Percentiles rank a stretch among this genome's conserved stretches.
phyloP scores from a whole-genome alignment of 1,140 invertebrate species.

The Scaptomyza pallida region DNA sequence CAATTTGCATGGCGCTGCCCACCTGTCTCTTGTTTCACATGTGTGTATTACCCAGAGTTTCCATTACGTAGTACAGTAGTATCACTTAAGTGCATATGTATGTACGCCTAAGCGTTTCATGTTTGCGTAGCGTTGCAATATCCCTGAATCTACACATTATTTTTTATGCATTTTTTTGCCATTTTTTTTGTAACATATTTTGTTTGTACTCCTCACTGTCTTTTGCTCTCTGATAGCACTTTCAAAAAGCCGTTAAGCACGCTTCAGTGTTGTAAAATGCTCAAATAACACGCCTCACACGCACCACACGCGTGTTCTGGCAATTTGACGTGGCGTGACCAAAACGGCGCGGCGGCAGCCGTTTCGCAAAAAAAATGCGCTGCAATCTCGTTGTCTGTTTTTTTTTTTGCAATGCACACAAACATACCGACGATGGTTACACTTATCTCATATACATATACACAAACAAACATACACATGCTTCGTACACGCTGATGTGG shows the following conservation, averaged over 20 bases:
- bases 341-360: conserved; percentile 39
- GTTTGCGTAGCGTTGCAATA: conserved; percentile 36
- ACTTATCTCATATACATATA: conserved; percentile 55
- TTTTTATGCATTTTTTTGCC: neutral
- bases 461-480: conserved; percentile 8
- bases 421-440: conserved; percentile 38
- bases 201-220: conserved; percentile 17
- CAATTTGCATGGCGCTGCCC: conserved; percentile 10
- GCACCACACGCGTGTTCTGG: conserved; percentile 57
- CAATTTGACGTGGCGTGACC: conserved; percentile 74
- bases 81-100: conserved; percentile 29
- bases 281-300: conserved; percentile 69
- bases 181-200: conserved; percentile 8
- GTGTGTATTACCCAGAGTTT: conserved; percentile 18
- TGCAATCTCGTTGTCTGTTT: conserved; percentile 45
- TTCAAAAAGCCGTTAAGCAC: conserved; percentile 75
- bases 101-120: conserved; percentile 37
- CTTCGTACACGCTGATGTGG: conserved; percentile 50
- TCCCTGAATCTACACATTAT: conserved; percentile 38
- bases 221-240: conserved; percentile 52
- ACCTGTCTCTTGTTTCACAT: conserved; percentile 18
- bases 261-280: conserved; percentile 72
- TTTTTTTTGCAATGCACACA: conserved; percentile 34
- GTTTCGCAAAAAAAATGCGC: conserved; percentile 31
- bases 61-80: neutral